Evolutionary conservation across 2,888 invertebrate species (phyloP).

Genomic region (Drosophila fungiperda): DNA sequence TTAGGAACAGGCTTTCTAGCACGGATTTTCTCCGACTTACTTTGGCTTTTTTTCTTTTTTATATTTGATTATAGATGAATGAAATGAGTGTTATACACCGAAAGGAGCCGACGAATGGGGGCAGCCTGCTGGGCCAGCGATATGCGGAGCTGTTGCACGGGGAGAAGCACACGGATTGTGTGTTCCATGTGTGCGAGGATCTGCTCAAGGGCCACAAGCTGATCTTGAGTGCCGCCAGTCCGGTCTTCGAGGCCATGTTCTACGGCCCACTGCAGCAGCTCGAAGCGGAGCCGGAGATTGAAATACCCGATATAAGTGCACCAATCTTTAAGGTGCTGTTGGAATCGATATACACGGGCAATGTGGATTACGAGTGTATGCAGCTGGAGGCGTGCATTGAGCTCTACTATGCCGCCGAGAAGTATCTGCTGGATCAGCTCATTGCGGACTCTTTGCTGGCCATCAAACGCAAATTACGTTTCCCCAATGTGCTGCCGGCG

Average conservation of each 20-base stretch:
- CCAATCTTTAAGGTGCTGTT: conserved; percentile 84
- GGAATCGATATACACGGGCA: conserved; percentile 83
- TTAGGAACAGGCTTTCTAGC: conserved; percentile 43
- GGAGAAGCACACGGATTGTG: conserved; percentile 83
- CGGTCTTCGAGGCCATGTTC: conserved; percentile 96
- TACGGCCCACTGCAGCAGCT: conserved; percentile 87
- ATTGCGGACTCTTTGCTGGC: conserved; percentile 75
- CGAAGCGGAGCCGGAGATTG: conserved; percentile 86
- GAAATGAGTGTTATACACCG: conserved; percentile 59
- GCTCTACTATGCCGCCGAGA: conserved; percentile 84
- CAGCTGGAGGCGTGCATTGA: conserved; percentile 83
- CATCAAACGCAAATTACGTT: conserved; percentile 81
- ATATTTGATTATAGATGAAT: conserved; percentile 49
- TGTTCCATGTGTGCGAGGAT: conserved; percentile 81
- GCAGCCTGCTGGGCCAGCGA: conserved; percentile 70
- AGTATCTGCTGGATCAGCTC: conserved; percentile 83
- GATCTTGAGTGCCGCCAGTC: conserved; percentile 93
- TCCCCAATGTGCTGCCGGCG: conserved; percentile 83
- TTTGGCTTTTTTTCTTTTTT: conserved; percentile 13
- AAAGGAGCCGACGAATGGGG: conserved; percentile 55
- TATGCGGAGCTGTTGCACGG: conserved; percentile 80
- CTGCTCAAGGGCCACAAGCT: conserved; percentile 91
- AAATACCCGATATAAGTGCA: conserved; percentile 84
- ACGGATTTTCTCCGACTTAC: conserved; percentile 25
- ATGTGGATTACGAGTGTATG: conserved; percentile 73